phyloP scores from a whole-genome alignment of 2,888 invertebrate genomes.

The Lochmaea crataegi region DNA sequence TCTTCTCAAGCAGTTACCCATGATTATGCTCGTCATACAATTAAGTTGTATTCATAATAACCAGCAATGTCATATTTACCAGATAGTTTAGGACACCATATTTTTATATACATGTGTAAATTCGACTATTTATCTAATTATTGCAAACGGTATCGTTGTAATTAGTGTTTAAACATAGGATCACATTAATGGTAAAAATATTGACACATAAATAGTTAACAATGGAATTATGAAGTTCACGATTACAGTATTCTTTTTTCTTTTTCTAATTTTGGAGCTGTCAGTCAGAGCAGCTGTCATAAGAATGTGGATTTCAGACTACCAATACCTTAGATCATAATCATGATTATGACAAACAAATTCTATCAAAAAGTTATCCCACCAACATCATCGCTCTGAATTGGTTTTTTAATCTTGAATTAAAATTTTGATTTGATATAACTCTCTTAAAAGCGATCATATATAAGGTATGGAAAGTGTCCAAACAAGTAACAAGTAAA shows the following conservation, averaged over 20 bases:
- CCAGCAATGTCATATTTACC: conserved; percentile 47
- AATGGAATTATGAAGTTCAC: conserved; percentile 46
- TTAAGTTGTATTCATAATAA: conserved; percentile 53
- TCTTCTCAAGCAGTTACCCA: conserved; percentile 81
- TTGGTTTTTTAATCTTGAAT: too few species aligned
- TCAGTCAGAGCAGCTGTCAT: conserved; percentile 6
- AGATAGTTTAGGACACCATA: conserved; percentile 47
- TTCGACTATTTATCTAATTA: conserved; percentile 35
- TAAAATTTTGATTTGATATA: too few species aligned
- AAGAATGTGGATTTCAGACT: not conserved
- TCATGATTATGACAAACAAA: too few species aligned
- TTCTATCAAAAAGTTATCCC: too few species aligned
- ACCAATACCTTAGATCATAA: not conserved
- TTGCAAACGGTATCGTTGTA: conserved; percentile 38
- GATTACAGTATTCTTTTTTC: conserved; percentile 44
- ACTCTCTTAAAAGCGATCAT: too few species aligned
- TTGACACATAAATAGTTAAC: conserved; percentile 49
- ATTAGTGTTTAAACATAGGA: conserved; percentile 39
- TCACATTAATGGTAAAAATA: conserved; percentile 46
- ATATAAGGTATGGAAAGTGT: too few species aligned
- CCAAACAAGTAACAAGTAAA: too few species aligned
- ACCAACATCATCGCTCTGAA: too few species aligned
- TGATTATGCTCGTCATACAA: conserved; percentile 62
- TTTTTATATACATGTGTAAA: conserved; percentile 45
- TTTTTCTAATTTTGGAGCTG: conserved; percentile 47